Evolutionary conservation across 2,113 vertebrate species (phyloP).

Genomic region (Mola mola): DNA sequence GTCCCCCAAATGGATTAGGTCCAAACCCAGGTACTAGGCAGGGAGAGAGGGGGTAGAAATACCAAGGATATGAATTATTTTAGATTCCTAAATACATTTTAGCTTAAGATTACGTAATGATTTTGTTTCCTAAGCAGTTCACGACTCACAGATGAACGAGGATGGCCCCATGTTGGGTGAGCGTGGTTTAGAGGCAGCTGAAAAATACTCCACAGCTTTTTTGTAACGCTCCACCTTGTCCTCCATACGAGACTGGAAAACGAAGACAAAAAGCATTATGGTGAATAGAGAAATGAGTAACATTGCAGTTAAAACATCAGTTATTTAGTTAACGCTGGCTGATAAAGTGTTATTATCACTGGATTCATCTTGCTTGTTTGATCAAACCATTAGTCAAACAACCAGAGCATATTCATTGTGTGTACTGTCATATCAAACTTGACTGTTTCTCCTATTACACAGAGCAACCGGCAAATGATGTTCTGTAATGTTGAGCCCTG

Average conservation of each 20-base stretch:
- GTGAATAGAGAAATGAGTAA: not conserved
- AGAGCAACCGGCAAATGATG: no score
- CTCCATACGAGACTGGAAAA: conserved; percentile 88
- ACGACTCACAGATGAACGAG: conserved; percentile 87
- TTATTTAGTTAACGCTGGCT: no score
- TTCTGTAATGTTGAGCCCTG: no score
- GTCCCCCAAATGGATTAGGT: conserved; percentile 85
- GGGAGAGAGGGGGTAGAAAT: not conserved
- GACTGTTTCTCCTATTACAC: no score
- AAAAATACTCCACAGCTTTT: conserved; percentile 94
- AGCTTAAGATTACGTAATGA: not conserved
- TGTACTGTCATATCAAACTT: no score
- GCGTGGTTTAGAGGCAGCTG: conserved; percentile 88
- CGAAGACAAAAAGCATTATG: conserved; percentile 8
- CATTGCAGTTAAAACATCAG: no score
- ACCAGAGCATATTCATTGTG: no score
- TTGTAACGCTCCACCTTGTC: conserved; percentile 93
- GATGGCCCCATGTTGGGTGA: conserved; percentile 85
- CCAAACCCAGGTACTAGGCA: conserved; percentile 85
- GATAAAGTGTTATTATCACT: no score
- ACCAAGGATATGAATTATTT: no score
- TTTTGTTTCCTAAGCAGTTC: not conserved
- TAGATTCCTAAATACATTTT: no score
- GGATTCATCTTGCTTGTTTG: no score
- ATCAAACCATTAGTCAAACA: no score